phyloP scores from a whole-genome alignment of 2,113 vertebrate genomes.

The Pterophyllum scalare region DNA sequence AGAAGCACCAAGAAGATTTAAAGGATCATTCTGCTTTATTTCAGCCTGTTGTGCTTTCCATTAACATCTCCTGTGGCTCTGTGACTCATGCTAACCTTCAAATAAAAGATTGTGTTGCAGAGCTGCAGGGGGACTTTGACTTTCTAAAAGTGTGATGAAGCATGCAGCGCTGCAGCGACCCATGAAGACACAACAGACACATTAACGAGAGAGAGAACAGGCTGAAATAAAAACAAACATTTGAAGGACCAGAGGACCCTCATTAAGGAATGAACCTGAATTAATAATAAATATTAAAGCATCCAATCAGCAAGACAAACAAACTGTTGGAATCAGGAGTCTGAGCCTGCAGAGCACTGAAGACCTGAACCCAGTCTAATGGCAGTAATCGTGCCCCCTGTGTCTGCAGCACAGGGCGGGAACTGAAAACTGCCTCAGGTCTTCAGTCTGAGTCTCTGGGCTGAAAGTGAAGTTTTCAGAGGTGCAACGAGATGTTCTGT shows the following conservation, averaged over 20 bases:
- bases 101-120: too few species aligned
- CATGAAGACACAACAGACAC: too few species aligned
- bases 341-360: not conserved
- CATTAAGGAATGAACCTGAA: not conserved
- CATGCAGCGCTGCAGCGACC: not conserved
- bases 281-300: not conserved
- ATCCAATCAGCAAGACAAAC: not conserved
- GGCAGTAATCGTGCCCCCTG: not conserved
- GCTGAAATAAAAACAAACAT: not conserved
- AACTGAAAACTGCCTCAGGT: not conserved
- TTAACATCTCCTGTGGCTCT: not conserved
- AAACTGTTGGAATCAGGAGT: not conserved
- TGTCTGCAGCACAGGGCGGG: not conserved
- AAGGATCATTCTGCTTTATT: rapidly evolving
- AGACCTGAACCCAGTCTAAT: not conserved
- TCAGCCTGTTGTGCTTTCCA: rapidly evolving
- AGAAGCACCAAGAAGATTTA: not conserved
- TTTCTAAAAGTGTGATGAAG: not conserved
- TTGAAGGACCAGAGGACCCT: not conserved
- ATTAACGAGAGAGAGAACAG: not conserved
- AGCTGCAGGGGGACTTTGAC: too few species aligned
- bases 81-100: too few species aligned
- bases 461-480: not conserved
- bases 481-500: not conserved
- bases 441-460: not conserved